phyloP scores from a whole-genome alignment of 1,140 invertebrate species.

The Drosophila oshimai region DNA sequence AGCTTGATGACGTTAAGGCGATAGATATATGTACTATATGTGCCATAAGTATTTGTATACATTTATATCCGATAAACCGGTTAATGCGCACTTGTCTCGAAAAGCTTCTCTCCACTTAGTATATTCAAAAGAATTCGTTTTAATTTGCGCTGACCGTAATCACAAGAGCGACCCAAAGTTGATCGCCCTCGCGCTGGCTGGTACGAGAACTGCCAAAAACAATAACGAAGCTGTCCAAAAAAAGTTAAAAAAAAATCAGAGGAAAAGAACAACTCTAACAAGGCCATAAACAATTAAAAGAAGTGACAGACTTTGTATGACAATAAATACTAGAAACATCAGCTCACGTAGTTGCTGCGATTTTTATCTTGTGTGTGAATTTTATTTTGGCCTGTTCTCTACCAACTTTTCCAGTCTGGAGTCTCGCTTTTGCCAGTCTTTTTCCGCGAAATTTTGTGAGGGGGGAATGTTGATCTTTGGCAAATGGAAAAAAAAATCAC shows the following conservation, averaged over 20 bases:
- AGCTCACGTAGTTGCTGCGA: slow-evolving; percentile 36
- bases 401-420: neutral
- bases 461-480: slow-evolving; percentile 18
- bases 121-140: slow-evolving; percentile 46
- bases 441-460: slow-evolving; percentile 44
- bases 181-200: slow-evolving; percentile 70
- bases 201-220: slow-evolving; percentile 52
- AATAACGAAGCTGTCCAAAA: slow-evolving; percentile 28
- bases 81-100: slow-evolving; percentile 43
- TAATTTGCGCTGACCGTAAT: slow-evolving; percentile 56
- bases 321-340: slow-evolving; percentile 50
- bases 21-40: slow-evolving; percentile 21
- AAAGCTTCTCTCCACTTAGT: slow-evolving; percentile 35
- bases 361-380: slow-evolving; percentile 64
- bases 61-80: slow-evolving; percentile 48
- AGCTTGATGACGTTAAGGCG: slow-evolving; percentile 45
- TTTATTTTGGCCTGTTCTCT: slow-evolving; percentile 31
- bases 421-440: slow-evolving; percentile 13
- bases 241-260: slow-evolving; percentile 6
- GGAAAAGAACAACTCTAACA: slow-evolving; percentile 30
- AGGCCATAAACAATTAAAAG: slow-evolving; percentile 72
- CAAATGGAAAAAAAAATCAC: neutral
- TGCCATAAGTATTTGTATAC: neutral
- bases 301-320: slow-evolving; percentile 75
- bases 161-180: slow-evolving; percentile 59